These are phyloP conservation scores for Chromobotia macracanthus DNA, from an alignment of 2,797 vertebrate species.

Conservation along the genomic window DNA sequence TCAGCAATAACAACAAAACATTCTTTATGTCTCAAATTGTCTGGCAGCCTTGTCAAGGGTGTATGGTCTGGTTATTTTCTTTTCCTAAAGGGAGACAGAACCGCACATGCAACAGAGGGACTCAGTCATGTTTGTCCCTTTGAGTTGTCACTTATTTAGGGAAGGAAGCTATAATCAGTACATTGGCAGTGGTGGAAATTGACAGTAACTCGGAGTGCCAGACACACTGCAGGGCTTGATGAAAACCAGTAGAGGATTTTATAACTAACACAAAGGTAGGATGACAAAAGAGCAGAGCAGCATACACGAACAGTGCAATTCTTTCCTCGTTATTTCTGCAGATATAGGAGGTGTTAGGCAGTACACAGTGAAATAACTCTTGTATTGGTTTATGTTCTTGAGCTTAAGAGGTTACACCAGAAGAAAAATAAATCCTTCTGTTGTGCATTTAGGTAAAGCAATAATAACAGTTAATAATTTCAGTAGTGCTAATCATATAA, in stretches of 20 bases:
- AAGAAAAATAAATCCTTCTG: not conserved
- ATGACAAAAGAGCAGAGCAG: conserved; percentile 5
- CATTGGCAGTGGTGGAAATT: conserved; percentile 21
- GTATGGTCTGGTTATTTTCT: not conserved
- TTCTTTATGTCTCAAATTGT: conserved; percentile 16
- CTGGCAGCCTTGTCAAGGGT: conserved; percentile 11
- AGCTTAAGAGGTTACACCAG: not conserved
- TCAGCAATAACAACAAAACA: conserved; percentile 17
- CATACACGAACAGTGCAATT: conserved; percentile 1
- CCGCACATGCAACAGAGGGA: conserved; percentile 13
- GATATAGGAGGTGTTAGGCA: not conserved
- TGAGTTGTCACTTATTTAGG: conserved; percentile 45
- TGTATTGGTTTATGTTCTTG: not conserved
- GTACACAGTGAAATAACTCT: conserved; percentile 2
- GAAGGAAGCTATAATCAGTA: conserved; percentile 38
- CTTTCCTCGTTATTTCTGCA: not conserved
- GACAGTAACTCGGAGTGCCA: conserved; percentile 30
- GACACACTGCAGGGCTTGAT: conserved; percentile 20
- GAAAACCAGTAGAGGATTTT: conserved; percentile 20
- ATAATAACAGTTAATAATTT: not conserved
- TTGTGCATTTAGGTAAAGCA: not conserved
- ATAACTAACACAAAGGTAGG: conserved; percentile 20
- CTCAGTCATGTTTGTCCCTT: conserved; percentile 31
- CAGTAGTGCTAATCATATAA: not conserved
- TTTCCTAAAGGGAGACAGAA: not conserved